phyloP scores from a whole-genome alignment of 1,140 invertebrate species.

The Danaus plexippus region DNA sequence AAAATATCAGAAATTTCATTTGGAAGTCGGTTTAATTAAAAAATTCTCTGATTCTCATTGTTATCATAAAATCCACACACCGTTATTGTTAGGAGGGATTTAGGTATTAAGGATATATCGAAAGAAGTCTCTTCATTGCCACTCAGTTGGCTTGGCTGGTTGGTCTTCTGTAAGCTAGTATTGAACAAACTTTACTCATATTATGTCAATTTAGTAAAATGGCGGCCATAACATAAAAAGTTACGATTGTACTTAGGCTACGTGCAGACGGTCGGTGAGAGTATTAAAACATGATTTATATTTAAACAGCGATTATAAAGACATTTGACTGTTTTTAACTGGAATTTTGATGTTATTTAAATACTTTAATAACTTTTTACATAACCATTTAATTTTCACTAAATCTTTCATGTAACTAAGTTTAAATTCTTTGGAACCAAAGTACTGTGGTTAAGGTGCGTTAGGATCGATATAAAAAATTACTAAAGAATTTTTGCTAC shows the following conservation, averaged over 20 bases:
- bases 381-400: too few relatives aligned
- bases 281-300: constrained; percentile 1
- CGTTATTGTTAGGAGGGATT: constrained; percentile 30
- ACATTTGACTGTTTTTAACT: background rate
- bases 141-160: constrained; percentile 30
- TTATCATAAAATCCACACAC: constrained; percentile 4
- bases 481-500: too few relatives aligned
- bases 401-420: too few relatives aligned
- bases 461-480: too few relatives aligned
- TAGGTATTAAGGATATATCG: constrained; percentile 32
- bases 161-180: constrained; percentile 10
- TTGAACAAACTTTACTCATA: constrained; percentile 44
- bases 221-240: constrained; percentile 52
- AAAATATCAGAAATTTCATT: background rate
- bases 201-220: constrained; percentile 58
- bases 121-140: constrained; percentile 36
- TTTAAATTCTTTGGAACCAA: too few relatives aligned
- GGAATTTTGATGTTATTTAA: constrained; percentile 1
- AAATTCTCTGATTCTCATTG: too few relatives aligned
- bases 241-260: constrained; percentile 30
- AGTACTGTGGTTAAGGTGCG: too few relatives aligned
- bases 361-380: background rate
- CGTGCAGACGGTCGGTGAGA: constrained; percentile 23
- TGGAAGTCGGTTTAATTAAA: constrained; percentile 1
- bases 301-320: constrained; percentile 4